Conservation (phyloP, 2,888 invertebrate genomes). For the Hyalella azteca region DNA sequence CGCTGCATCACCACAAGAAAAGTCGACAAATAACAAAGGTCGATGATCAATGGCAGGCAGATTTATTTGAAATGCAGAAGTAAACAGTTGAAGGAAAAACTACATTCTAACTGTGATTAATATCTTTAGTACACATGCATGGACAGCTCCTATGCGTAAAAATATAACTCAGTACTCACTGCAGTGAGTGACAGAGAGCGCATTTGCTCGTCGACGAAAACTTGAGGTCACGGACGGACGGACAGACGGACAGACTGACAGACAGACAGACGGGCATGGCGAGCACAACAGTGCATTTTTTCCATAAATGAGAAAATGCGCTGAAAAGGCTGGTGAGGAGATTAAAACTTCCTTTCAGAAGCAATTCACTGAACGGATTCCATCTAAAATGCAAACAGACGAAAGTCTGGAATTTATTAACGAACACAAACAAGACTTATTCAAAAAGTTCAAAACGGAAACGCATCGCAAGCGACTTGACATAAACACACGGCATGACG, state of each 20-base stretch:
- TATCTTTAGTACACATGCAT: slow-evolving; percentile 57
- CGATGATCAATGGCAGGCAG: not conserved
- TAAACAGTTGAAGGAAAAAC: slow-evolving; percentile 37
- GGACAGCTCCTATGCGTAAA: slow-evolving; percentile 52
- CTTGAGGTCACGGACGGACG: too few relatives aligned
- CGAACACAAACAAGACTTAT: slow-evolving; percentile 35
- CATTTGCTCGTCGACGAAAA: too few relatives aligned
- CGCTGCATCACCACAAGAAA: too few relatives aligned
- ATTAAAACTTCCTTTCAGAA: slow-evolving; percentile 44
- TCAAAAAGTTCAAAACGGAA: too few relatives aligned
- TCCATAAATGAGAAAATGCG: too few relatives aligned
- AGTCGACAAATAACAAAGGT: not conserved
- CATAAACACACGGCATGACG: too few relatives aligned
- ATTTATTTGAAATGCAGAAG: slow-evolving; percentile 27
- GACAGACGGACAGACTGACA: too few relatives aligned
- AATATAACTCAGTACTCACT: too few relatives aligned
- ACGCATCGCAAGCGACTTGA: too few relatives aligned
- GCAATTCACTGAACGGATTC: slow-evolving; percentile 30
- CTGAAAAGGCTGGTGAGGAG: slow-evolving; percentile 44
- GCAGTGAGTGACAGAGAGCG: too few relatives aligned
- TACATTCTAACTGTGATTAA: slow-evolving; percentile 56
- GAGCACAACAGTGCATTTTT: too few relatives aligned
- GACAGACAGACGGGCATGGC: too few relatives aligned
- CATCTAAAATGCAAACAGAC: slow-evolving; percentile 45
- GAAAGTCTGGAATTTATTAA: slow-evolving; percentile 55